phyloP scores from a whole-genome alignment of 2,888 invertebrate genomes.

The Philereme vetulata region DNA sequence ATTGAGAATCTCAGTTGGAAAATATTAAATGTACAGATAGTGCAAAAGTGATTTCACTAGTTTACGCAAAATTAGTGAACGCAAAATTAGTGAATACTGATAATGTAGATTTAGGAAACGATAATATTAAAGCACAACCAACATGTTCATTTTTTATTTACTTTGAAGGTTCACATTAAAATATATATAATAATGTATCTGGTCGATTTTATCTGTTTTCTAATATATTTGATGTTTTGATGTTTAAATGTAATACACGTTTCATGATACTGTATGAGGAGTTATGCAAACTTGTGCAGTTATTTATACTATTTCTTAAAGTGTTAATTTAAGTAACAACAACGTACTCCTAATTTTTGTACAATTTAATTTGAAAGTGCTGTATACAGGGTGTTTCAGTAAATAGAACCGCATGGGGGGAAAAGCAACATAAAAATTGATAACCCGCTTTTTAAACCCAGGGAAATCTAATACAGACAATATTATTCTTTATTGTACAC shows the following conservation, averaged over 20 bases:
- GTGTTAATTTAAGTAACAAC: slow-evolving; percentile 4
- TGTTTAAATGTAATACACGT: slow-evolving; percentile 13
- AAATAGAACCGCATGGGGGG: background rate
- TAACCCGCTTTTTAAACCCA: too few relatives aligned
- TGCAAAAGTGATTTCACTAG: slow-evolving; percentile 61
- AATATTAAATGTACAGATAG: slow-evolving; percentile 64
- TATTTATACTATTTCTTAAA: slow-evolving; percentile 7
- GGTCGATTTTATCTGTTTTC: background rate
- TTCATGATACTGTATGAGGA: background rate
- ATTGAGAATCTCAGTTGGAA: slow-evolving; percentile 64
- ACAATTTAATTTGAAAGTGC: slow-evolving; percentile 1
- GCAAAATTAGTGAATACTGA: slow-evolving; percentile 61
- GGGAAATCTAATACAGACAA: too few relatives aligned
- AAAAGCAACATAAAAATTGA: too few relatives aligned
- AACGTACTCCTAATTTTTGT: slow-evolving; percentile 6
- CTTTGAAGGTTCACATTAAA: background rate
- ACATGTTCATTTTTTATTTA: slow-evolving; percentile 50
- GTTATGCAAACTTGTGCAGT: slow-evolving; percentile 5
- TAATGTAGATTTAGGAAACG: slow-evolving; percentile 61
- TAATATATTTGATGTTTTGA: slow-evolving; percentile 17
- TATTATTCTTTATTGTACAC: too few relatives aligned
- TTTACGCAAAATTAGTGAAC: slow-evolving; percentile 61
- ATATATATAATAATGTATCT: background rate
- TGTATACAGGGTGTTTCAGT: background rate
- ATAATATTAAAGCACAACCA: slow-evolving; percentile 70